Evolutionary conservation across 2,888 invertebrate species (phyloP), one percentile per base, ranked within the genome.

Genomic region (Eilema griseolum): DNA sequence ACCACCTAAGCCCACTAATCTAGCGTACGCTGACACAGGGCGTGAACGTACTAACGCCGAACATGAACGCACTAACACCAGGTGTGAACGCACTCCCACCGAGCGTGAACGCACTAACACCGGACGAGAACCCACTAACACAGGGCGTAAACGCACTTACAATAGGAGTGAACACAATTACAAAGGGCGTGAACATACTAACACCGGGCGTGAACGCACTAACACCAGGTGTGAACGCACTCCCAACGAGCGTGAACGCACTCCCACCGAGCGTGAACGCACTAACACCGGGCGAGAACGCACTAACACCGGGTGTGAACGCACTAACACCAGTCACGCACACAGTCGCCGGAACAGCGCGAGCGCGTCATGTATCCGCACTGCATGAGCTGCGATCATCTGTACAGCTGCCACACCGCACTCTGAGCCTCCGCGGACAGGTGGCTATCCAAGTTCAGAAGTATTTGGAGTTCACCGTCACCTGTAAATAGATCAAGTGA

Each of bases 351-450:
- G 3, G 83, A 87, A 23, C 76, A 72, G 57, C 89, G 89, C 20
- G 91, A 88, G 66, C 90, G 85, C 67, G 90, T 90, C 71, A 86
- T 78, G 75, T 86, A 89, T 12, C 88, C 86, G 70, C 86, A 79
- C 68, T 79, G 71, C 71, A 86, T 61, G 0, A 82, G 75, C 86
- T 85, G 76, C 65, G 79, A 90, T 93, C 92, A 93, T 72, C 92
- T 85, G 63, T 89, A 65, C 85, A 93, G 69, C 14, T 79, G 77
- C 28, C 80, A 79, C 2, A 92, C 74, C 74, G 87, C 88, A 56
- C 85, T 83, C 56, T 85, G 64, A 0, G 89, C 90, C 8, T 88
- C 89, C 5, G 82, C 87, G 0, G 87, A 85, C 5, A 52, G 52
- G 37, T 91, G 46, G 0, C 71, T 70, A 0, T 72, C 70, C 16